phyloP scores from a whole-genome alignment of 2,113 vertebrate species.

The Hemibagrus wyckioides region DNA sequence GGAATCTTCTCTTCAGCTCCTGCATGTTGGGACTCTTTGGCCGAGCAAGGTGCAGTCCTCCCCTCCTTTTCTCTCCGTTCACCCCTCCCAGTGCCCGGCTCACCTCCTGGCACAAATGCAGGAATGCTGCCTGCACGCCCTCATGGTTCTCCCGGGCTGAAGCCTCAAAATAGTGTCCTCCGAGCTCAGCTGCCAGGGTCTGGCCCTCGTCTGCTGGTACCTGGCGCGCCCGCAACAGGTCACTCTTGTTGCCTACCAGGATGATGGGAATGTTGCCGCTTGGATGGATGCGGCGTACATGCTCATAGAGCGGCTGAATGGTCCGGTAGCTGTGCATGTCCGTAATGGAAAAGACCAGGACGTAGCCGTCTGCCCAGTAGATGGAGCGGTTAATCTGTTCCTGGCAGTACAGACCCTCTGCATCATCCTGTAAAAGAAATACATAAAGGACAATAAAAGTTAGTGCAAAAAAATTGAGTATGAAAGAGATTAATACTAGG shows the following conservation, averaged over 20 bases:
- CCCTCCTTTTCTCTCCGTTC: constrained; percentile 86
- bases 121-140: constrained; percentile 82
- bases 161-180: constrained; percentile 81
- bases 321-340: constrained; percentile 84
- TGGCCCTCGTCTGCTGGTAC: constrained; percentile 82
- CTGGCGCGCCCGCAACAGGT: constrained; percentile 85
- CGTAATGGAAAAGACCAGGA: constrained; percentile 90
- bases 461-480: not conserved
- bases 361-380: constrained; percentile 93
- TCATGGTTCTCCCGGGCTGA: constrained; percentile 89
- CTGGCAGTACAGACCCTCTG: constrained; percentile 75
- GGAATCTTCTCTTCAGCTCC: constrained; percentile 88
- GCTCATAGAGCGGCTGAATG: constrained; percentile 86
- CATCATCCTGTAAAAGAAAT: constrained; percentile 69
- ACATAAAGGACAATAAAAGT: not conserved
- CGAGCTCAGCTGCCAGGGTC: constrained; percentile 80
- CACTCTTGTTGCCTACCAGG: constrained; percentile 89
- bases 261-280: constrained; percentile 87
- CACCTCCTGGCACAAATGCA: constrained; percentile 88
- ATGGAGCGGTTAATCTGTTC: constrained; percentile 85
- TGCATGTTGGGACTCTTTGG: constrained; percentile 95
- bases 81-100: constrained; percentile 78
- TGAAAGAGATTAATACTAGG: not conserved
- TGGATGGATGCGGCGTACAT: constrained; percentile 87
- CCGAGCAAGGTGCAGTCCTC: constrained; percentile 85